Percentiles rank a stretch among this genome's conserved stretches.
These are phyloP conservation scores for Imbricaverruca yamaguchii DNA, from an alignment of 2,888 invertebrate species.

Conservation along the genomic window DNA sequence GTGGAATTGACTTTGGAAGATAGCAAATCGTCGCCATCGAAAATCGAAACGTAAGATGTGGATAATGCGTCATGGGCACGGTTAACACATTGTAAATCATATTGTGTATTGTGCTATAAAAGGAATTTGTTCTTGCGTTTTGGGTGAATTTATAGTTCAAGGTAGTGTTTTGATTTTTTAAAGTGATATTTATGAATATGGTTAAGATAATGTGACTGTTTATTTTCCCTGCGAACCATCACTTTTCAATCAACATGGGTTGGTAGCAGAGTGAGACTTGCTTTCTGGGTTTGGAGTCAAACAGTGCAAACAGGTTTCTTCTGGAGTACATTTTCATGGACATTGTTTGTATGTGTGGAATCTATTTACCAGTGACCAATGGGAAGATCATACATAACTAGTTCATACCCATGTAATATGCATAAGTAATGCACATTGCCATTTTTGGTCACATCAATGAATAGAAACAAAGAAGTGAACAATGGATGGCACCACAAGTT, in stretches of 20 bases:
- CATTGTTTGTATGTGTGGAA: background rate
- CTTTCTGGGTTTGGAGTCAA: too few species aligned
- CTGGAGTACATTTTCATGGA: too few species aligned
- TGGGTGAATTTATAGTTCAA: background rate
- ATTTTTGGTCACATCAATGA: too few species aligned
- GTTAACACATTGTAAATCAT: background rate
- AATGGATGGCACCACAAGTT: too few species aligned
- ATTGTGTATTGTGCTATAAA: background rate
- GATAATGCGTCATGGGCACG: background rate
- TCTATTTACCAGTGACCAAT: background rate
- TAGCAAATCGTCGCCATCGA: background rate
- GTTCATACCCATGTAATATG: background rate
- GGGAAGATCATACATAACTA: background rate
- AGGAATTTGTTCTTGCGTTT: background rate
- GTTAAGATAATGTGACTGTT: background rate
- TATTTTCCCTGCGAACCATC: background rate
- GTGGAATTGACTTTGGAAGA: too few species aligned
- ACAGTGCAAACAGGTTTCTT: too few species aligned
- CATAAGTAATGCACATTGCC: background rate
- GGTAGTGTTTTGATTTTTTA: background rate
- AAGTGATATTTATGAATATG: background rate
- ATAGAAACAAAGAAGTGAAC: too few species aligned
- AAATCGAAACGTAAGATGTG: background rate
- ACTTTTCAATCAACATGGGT: background rate
- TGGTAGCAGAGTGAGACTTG: background rate